Evolutionary conservation across 2,888 invertebrate genomes (phyloP), one percentile per base, ranked within the genome.

Genomic region (Plusia festucae): DNA sequence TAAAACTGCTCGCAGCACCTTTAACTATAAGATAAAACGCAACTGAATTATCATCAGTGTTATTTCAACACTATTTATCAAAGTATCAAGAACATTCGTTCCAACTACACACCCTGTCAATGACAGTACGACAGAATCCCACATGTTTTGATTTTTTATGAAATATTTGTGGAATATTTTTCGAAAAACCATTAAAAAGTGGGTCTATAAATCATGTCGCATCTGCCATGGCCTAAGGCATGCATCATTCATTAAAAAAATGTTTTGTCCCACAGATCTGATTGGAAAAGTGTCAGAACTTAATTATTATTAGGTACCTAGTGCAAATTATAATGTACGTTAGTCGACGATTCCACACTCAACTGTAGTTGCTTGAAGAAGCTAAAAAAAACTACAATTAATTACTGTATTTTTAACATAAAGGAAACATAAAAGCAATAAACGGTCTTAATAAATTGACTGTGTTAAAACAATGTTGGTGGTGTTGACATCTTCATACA

Each of bases 101-200:
- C 66, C 18, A n/a, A 67, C 56, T 79, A 70, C 62, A 76, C 52
- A 46, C 40, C 46, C 52, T 73, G 72, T 70, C 76, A 87, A 83
- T 85, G 90, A 90, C 90, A 89, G 83, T 88, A 85, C 88, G 85
- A 82, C 82, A 82, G 85, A 88, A 85, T 89, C 88, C 91, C 93
- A 90, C 89, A 92, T 93, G 93, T 88, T 90, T 89, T 89, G 87
- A 88, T 90, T 91, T 93, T 92, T 93, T 91, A 76, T 66, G 78
- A 86, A 89, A 88, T 88, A 86, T 84, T 79, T 86, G 79, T 86
- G 78, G 82, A 87, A 88, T 87, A 91, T 90, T 90, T 92, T 93
- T 93, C 83, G 91, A 86, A 94, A 93, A 92, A 88, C 92, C 93
- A 93, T 93, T 94, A 93, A 92, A 91, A 91, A 90, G 85, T 79